Evolutionary conservation across 2,888 invertebrate species (phyloP), one percentile per base, ranked within the genome.

Genomic region (Lasioglossum calceatum): DNA sequence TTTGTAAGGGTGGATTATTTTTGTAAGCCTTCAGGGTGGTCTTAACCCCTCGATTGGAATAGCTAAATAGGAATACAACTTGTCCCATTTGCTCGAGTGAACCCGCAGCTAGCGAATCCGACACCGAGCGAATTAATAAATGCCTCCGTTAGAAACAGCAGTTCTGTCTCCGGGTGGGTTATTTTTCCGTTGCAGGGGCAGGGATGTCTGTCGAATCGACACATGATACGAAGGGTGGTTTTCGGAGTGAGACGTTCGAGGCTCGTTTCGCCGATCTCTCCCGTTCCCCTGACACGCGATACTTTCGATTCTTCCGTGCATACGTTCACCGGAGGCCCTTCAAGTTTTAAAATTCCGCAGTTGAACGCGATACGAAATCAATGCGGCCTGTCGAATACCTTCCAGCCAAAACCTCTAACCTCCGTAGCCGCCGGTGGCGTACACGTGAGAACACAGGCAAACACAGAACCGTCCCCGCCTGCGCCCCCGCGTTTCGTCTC

Each of bases 331-430:
- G 71, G 93, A 92, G 82, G 88, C 90, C 92, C 88, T 87, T 89
- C 91, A 91, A 93, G 92, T 93, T 94, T 91, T 90, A 91, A 90
- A 92, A 93, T 93, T 94, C 91, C 88, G 74, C 76, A 78, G 89
- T 84, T 77, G 89, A 91, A 92, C 89, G 87, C 88, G 91, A 93
- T 92, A 92, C 91, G 90, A 92, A 93, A 94, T 93, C 93, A 93
- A 94, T 93, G 92, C 90, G 79, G 86, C 86, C 84, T n/a, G 79
- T 70, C 64, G 85, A 89, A 90, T 87, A 88, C 81, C 87, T 74
- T 23, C 36, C 78, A 78, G 77, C 39, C 61, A 67, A 77, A 70
- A 39, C 74, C 72, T 78, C 71, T 64, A 80, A 78, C 87, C 82
- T 81, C 27, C 54, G 77, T 32, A 64, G 78, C 47, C 72, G 78